Evolutionary conservation across 2,797 vertebrate species (phyloP), one percentile per base, ranked within the genome.

Genomic region (Epinephelus coioides): DNA sequence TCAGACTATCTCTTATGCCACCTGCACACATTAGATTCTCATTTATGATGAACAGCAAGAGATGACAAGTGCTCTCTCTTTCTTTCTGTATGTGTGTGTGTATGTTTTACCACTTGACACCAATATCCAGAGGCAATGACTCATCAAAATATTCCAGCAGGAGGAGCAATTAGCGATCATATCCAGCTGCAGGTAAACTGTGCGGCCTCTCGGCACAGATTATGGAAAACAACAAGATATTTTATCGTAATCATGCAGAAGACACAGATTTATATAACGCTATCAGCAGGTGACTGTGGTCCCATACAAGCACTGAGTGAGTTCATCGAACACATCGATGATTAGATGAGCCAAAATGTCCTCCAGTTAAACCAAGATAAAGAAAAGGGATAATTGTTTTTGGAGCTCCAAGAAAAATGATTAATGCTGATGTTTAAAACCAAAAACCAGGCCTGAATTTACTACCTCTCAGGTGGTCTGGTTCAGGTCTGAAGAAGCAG

Each of bases 81-180:
- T 30, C 27, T 30, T 5, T 30, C 5, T 30, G 27, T 59, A 43
- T 49, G 54, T 49, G 54, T 60, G 56, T 61, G 59, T 64, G 50
- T 46, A 61, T 64, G 51, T 38, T 18, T 62, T 14, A 4, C 18
- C 34, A 63, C 23, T 44, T 55, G 50, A 55, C 51, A 64, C n/a
- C 15, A 64, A 63, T 46, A 63, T 55, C 50, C 18, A 63, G 71
- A 18, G 30, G 40, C 25, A 47, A 19, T 59, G 21, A 74, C 40
- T 50, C 30, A 57, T 50, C 62, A 34, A 49, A 49, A 56, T 49
- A 38, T 25, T 73, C 6, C 7, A 25, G 19, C 4, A 7, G 53
- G 21, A 44, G 47, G 3, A 50, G 27, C 51, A 19, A 44, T 18
- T 34, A 18, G 38, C 8, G 25, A 15, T 19, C 7, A 12, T 21